Percentiles rank a stretch among this genome's conserved stretches.
These are phyloP conservation scores for Hoplodrina blanda DNA, from an alignment of 2,888 invertebrate species.

Conservation along the genomic window DNA sequence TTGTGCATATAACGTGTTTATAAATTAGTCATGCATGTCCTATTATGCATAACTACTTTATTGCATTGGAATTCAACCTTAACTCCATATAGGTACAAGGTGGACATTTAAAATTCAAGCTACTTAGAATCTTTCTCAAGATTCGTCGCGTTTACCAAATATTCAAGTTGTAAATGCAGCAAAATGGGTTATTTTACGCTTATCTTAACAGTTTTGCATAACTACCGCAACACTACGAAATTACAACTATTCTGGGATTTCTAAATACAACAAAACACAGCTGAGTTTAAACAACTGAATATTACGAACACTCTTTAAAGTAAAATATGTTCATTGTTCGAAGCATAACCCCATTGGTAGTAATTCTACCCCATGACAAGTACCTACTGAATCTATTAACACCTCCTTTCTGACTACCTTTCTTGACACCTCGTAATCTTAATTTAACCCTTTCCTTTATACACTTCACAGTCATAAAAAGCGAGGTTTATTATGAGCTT, in stretches of 20 bases:
- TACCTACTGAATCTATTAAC: conserved; percentile 33
- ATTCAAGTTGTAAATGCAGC: conserved; percentile 10
- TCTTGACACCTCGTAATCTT: conserved; percentile 1
- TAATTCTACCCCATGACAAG: conserved; percentile 35
- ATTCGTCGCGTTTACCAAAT: conserved; percentile 29
- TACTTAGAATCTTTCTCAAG: conserved; percentile 10
- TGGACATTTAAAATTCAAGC: conserved; percentile 37
- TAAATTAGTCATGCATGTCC: conserved; percentile 33
- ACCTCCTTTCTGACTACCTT: conserved; percentile 23
- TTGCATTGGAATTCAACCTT: conserved; percentile 40
- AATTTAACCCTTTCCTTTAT: conserved; percentile 20
- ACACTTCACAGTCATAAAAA: conserved; percentile 13
- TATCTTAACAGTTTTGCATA: conserved; percentile 1
- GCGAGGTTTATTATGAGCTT: not conserved
- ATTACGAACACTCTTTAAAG: conserved; percentile 11
- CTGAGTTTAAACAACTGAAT: conserved; percentile 24
- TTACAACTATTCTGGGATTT: conserved; percentile 1
- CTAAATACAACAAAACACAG: not conserved
- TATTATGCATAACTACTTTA: conserved; percentile 24
- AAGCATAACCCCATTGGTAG: conserved; percentile 15
- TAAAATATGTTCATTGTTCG: conserved; percentile 19
- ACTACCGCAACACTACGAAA: not conserved
- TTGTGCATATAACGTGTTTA: conserved; percentile 18
- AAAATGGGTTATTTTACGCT: conserved; percentile 7
- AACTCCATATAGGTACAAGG: conserved; percentile 17